A percentile compares a stretch with the other conserved stretches of the same genome.
Evolutionary conservation across 2,113 vertebrate genomes (phyloP).

Genomic region (Gracilinanus agilis): DNA sequence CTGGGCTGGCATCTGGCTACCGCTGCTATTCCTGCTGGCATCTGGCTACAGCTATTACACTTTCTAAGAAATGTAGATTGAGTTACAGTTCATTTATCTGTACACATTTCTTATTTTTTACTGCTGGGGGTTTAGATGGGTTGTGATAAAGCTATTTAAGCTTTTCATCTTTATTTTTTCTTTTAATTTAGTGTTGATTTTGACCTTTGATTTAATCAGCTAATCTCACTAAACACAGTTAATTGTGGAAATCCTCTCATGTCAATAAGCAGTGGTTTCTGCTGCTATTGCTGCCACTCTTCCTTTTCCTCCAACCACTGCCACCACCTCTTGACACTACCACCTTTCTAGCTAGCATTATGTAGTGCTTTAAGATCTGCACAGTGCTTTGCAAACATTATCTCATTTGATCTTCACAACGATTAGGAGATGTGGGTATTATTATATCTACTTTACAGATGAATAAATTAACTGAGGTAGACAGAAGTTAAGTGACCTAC

Average conservation of each 20-base stretch:
- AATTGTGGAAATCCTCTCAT: background rate
- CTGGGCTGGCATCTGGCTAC: background rate
- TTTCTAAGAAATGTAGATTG: background rate
- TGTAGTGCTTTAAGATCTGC: background rate
- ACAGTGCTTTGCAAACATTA: background rate
- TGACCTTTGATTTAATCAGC: too few relatives aligned
- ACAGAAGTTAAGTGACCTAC: too few relatives aligned
- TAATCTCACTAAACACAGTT: background rate
- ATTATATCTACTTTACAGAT: too few relatives aligned
- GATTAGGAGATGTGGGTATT: too few relatives aligned
- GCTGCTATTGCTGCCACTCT: too few relatives aligned
- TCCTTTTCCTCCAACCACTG: background rate
- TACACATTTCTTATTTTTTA: background rate
- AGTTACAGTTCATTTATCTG: background rate
- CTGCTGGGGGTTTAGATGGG: too few relatives aligned
- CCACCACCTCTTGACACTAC: too few relatives aligned
- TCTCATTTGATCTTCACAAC: background rate
- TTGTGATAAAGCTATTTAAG: background rate
- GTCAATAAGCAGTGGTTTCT: background rate
- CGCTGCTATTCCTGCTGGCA: background rate
- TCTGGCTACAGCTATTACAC: background rate
- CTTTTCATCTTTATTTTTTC: background rate
- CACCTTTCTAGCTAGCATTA: background rate
- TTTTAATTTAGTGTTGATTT: background rate
- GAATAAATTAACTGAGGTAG: too few relatives aligned